Base-by-base conservation (phyloP, 2,797 vertebrate genomes). In the Diceros bicornis region DNA sequence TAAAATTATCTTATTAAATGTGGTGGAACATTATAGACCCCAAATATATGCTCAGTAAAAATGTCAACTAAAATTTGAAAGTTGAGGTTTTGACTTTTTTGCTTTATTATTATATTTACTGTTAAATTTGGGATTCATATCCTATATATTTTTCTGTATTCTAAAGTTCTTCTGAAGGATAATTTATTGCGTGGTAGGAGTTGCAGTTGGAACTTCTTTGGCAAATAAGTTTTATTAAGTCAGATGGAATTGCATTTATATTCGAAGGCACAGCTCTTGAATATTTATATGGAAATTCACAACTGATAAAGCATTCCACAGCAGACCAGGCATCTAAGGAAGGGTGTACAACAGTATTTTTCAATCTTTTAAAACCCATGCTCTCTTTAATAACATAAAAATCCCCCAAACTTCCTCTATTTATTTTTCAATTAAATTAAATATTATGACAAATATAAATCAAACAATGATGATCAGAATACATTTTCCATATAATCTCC, bases 361-460 rank as follows among this genome's bases (percentile, higher is more conserved):
- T 79, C 4, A 72, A 2, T 79, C 47, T 74, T 92, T 95, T 34
- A 41, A 95, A 96, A 62, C 2, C 4, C 25, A 29, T 69, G 7
- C 18, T 37, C 21, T 12, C 21, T 75, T 96, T 66, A 66, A n/a
- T 81, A 72, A 62, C 10, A 23, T 23, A 52, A 71, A 95, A 34
- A 79, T 59, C 7, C 0, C 29, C 41, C 10, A n/a, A 37, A 20
- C 21, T 81, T 66, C 3, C 34, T 69, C 77, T 44, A 41, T 6
- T 94, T 95, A 62, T 74, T 66, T 69, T 84, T 27, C 64, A 88
- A 66, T 20, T 66, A 89, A 94, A 91, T 72, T 84, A 79, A 90
- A 37, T 69, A 23, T 57, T n/a, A 29, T 55, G 50, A 75, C 47
- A 87, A 41, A 75, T 59, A 50, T 25, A n/a, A 82, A 44, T 93